Conservation (phyloP, 2,113 vertebrate species). For the Dromiciops gliroides region DNA sequence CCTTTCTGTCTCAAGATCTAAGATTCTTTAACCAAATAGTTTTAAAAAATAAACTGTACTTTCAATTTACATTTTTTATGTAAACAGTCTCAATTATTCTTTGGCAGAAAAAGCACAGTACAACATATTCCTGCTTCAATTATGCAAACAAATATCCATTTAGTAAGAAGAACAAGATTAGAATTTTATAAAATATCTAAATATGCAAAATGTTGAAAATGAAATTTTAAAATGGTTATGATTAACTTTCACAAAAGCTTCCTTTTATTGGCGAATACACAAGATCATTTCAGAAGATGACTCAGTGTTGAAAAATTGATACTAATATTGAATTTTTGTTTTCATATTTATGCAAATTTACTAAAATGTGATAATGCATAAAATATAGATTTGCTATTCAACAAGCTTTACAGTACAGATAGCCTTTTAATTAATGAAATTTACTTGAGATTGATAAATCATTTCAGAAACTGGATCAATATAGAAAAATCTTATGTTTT, state of each 20-base stretch:
- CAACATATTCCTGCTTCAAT: not conserved
- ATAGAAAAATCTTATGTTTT: not conserved
- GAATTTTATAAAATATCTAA: not conserved
- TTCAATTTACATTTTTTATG: not conserved
- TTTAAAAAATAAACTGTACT: not conserved
- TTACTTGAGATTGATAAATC: not conserved
- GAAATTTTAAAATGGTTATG: not conserved
- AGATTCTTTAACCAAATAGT: not conserved
- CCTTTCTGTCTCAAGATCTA: not conserved
- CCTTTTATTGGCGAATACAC: not conserved
- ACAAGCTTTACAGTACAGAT: not conserved
- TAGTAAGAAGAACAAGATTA: not conserved
- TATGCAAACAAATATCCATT: not conserved
- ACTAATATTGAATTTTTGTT: not conserved
- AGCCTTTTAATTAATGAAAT: not conserved
- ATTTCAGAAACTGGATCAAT: not conserved
- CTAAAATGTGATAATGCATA: not conserved
- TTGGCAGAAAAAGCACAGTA: not conserved
- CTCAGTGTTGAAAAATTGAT: not conserved
- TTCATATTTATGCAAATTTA: slow-evolving; percentile 8
- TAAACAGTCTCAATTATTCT: not conserved
- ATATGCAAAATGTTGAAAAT: not conserved
- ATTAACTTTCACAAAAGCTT: not conserved
- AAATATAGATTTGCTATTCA: not conserved
- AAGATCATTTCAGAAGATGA: not conserved